Conservation (phyloP, 2,113 vertebrate species). For the Muntiacus reevesi region DNA sequence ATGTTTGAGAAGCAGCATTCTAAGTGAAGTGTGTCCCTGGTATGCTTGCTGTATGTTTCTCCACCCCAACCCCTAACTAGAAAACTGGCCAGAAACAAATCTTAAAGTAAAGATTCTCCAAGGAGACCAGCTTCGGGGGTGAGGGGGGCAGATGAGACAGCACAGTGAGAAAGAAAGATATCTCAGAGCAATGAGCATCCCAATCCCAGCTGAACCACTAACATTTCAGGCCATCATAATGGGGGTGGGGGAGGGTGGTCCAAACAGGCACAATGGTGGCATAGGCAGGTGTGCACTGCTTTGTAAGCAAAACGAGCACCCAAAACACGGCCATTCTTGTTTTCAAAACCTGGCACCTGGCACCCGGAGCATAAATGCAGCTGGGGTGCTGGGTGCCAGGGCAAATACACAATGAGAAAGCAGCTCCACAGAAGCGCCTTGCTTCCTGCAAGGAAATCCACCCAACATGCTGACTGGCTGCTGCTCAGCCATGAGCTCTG, state of each 20-base stretch:
- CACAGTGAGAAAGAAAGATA: not conserved
- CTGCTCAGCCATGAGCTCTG: not conserved
- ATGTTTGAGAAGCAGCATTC: not conserved
- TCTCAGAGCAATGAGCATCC: not conserved
- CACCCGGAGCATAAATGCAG: slow-evolving; percentile 44
- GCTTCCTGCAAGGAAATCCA: not conserved
- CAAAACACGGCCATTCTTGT: slow-evolving; percentile 43
- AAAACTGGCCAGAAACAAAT: not conserved
- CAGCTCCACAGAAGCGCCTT: not conserved
- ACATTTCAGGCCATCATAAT: not conserved
- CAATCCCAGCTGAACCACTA: not conserved
- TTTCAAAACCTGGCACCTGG: slow-evolving; percentile 54
- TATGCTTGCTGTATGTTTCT: not conserved
- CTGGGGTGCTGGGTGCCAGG: slow-evolving; percentile 11
- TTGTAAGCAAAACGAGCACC: slow-evolving; percentile 58
- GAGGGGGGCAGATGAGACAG: not conserved
- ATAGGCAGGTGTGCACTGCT: slow-evolving; percentile 58
- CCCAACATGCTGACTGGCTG: not conserved
- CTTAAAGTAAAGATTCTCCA: not conserved
- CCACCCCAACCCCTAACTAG: not conserved
- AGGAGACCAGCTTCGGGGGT: not conserved
- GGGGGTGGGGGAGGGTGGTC: not conserved
- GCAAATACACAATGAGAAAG: not conserved
- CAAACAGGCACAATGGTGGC: not conserved
- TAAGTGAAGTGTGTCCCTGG: not conserved